A percentile compares a stretch with the other conserved stretches of the same genome.
Evolutionary conservation across 2,797 vertebrate species (phyloP).

Genomic region (Loris lydekkerianus): DNA sequence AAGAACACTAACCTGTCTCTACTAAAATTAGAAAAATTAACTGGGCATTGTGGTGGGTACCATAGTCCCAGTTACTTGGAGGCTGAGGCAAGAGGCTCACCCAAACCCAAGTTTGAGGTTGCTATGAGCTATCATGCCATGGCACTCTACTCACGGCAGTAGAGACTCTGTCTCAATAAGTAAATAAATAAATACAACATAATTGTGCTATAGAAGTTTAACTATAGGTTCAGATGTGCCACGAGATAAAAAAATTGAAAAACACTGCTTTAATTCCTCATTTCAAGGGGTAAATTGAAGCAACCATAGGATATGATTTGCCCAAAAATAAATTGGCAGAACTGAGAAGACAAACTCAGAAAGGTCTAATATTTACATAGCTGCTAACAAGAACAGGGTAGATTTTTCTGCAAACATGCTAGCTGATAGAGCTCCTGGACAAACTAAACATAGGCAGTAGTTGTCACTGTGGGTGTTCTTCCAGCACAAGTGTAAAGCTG

Average conservation of each 20-base stretch:
- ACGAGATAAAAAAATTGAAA: too few species aligned
- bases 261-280: conserved; percentile 8
- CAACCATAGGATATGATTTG: conserved; percentile 36
- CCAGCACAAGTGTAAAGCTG: conserved; percentile 82
- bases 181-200: neutral
- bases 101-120: neutral
- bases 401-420: conserved; percentile 65
- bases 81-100: neutral
- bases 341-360: conserved; percentile 65
- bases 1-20: neutral
- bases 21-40: neutral
- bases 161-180: neutral
- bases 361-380: conserved; percentile 76
- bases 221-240: too few species aligned
- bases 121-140: neutral
- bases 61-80: neutral
- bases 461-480: conserved; percentile 83
- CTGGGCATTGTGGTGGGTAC: neutral
- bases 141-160: neutral
- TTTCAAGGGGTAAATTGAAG: conserved; percentile 59
- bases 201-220: too few species aligned
- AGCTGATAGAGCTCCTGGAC: conserved; percentile 72
- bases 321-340: conserved; percentile 50
- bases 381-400: conserved; percentile 74
- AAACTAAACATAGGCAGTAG: conserved; percentile 83